Evolutionary conservation across 2,113 vertebrate genomes (phyloP).

Genomic region (Cololabis saira): DNA sequence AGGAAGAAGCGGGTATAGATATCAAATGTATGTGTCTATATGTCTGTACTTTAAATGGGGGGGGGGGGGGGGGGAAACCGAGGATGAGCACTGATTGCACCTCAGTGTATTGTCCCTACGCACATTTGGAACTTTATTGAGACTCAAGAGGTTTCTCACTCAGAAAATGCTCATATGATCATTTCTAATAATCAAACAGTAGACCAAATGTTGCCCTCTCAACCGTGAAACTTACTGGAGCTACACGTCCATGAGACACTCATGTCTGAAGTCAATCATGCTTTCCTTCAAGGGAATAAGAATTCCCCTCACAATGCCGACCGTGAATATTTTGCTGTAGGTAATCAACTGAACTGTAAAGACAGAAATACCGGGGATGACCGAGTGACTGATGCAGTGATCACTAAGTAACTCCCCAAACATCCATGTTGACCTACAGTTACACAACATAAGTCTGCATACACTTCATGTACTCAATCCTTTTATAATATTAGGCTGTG

Average conservation of each 20-base stretch:
- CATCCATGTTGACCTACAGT: background rate
- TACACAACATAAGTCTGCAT: too few relatives aligned
- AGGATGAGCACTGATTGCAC: background rate
- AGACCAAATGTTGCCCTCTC: constrained; percentile 8
- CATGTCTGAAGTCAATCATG: background rate
- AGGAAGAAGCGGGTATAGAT: too few relatives aligned
- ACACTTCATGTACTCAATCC: too few relatives aligned
- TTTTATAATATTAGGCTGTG: too few relatives aligned
- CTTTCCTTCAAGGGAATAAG: background rate
- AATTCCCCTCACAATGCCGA: background rate
- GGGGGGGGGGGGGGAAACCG: constrained; percentile 8
- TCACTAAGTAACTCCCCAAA: background rate
- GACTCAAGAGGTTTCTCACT: too few relatives aligned
- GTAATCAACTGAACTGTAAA: background rate
- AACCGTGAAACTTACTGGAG: background rate
- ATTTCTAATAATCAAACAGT: background rate
- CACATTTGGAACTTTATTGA: background rate
- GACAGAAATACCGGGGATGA: too few relatives aligned
- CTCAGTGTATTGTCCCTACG: background rate
- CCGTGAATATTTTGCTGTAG: background rate
- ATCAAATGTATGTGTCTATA: background rate
- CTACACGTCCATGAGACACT: background rate
- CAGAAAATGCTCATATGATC: background rate
- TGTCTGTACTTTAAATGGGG: background rate
- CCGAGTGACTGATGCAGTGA: background rate